Conservation (phyloP, 2,797 vertebrate genomes). For the Tadarida brasiliensis region DNA sequence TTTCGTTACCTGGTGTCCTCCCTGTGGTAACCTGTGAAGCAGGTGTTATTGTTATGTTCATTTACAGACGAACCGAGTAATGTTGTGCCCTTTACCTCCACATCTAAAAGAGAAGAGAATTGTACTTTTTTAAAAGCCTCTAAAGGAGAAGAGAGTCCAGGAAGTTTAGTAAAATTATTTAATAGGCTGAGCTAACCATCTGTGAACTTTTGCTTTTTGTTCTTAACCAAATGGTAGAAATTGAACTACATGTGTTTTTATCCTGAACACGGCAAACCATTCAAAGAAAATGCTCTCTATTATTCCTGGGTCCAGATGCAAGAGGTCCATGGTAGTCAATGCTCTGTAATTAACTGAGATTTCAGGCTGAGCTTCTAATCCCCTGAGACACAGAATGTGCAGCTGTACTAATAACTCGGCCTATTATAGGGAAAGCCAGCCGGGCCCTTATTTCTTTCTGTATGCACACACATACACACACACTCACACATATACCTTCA, state of each 20-base stretch:
- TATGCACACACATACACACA: not conserved
- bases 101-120: not conserved
- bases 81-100: not conserved
- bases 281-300: conserved; percentile 73
- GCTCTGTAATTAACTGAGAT: conserved; percentile 85
- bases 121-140: conserved; percentile 20
- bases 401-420: conserved; percentile 83
- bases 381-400: conserved; percentile 77
- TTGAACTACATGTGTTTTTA: conserved; percentile 72
- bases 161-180: conserved; percentile 66
- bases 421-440: conserved; percentile 77
- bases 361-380: conserved; percentile 82
- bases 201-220: conserved; percentile 63
- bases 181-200: conserved; percentile 65
- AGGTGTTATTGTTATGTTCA: not conserved
- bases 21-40: not conserved
- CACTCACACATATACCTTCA: conserved; percentile 55
- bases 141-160: conserved; percentile 35
- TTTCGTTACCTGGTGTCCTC: not conserved
- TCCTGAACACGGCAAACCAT: conserved; percentile 74
- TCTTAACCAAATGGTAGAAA: conserved; percentile 74
- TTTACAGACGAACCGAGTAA: conserved; percentile 28
- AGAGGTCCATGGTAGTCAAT: conserved; percentile 79
- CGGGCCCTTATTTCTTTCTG: conserved; percentile 72
- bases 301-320: conserved; percentile 74